Conservation (phyloP, 2,113 vertebrate species). For the Colinus virginianus region DNA sequence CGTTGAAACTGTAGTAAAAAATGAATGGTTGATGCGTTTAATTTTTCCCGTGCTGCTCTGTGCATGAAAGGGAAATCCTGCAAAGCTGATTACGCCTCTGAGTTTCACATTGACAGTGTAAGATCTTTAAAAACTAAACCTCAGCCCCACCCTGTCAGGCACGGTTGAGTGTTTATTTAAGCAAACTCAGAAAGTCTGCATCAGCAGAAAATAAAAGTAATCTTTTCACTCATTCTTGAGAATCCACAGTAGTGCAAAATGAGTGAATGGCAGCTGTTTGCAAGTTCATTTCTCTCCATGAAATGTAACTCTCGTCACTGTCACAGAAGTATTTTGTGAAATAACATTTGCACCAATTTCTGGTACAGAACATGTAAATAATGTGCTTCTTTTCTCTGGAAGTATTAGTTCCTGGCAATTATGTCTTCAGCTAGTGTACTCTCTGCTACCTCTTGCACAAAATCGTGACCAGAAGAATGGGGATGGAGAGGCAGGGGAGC, state of each 20-base stretch:
- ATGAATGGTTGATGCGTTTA: not conserved
- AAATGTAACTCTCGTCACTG: not conserved
- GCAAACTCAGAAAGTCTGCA: not conserved
- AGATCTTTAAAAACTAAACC: conserved; percentile 42
- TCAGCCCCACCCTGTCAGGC: conserved; percentile 57
- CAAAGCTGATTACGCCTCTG: conserved; percentile 23
- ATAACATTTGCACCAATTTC: not conserved
- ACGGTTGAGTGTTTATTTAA: not conserved
- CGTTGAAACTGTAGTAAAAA: not conserved
- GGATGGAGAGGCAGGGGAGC: rapidly evolving
- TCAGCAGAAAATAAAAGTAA: conserved; percentile 14
- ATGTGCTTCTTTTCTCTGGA: not conserved
- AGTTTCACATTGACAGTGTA: conserved; percentile 52
- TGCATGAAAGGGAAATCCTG: conserved; percentile 58
- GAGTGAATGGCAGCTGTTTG: not conserved
- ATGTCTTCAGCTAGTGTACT: not conserved
- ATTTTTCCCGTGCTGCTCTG: conserved; percentile 14
- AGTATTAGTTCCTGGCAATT: not conserved
- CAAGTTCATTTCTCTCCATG: not conserved
- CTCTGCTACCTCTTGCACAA: not conserved
- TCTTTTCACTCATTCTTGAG: not conserved
- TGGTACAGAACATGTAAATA: not conserved
- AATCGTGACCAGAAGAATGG: not conserved
- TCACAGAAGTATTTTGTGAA: not conserved
- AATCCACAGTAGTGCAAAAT: not conserved